Conservation (phyloP, 30 jellyfish, hydroid and myxozoan species). For the Cassiopea andromeda region DNA sequence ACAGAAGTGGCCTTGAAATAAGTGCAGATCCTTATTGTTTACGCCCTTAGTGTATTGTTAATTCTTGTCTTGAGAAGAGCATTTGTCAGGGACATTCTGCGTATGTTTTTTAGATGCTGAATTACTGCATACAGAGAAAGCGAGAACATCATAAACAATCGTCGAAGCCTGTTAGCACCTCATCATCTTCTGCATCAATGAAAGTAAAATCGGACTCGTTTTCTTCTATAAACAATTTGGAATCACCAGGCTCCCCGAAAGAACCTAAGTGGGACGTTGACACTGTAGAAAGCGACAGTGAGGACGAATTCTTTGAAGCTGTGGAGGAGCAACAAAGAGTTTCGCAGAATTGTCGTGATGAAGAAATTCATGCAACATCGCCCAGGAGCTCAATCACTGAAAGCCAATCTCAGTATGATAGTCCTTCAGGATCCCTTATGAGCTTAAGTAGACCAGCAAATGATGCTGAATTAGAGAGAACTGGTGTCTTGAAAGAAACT, state of each 20-base stretch:
- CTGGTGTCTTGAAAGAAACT: conserved; percentile 85
- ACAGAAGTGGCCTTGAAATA: too few species aligned
- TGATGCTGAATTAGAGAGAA: conserved; percentile 26
- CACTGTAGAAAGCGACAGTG: conserved; percentile 69
- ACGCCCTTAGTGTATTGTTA: too few species aligned
- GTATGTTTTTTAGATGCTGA: conserved; percentile 73
- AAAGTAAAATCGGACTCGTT: background rate
- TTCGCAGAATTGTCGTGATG: conserved; percentile 2
- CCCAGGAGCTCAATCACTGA: conserved; percentile 1
- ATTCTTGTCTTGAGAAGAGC: too few species aligned
- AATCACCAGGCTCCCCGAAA: background rate
- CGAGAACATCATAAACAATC: conserved; percentile 57
- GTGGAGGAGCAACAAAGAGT: conserved; percentile 63
- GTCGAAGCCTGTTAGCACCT: conserved; percentile 29
- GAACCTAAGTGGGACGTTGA: conserved; percentile 30
- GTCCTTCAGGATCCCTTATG: conserved; percentile 69
- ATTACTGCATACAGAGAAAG: conserved; percentile 78
- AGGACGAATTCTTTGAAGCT: conserved; percentile 93
- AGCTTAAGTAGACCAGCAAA: background rate
- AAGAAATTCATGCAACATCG: conserved; percentile 1
- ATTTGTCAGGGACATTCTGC: too few species aligned
- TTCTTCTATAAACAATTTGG: background rate
- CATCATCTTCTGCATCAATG: conserved; percentile 14
- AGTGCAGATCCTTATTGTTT: too few species aligned
- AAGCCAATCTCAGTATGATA: background rate